Conservation (phyloP, 2,797 vertebrate genomes). For the Pseudochirops corinnae region DNA sequence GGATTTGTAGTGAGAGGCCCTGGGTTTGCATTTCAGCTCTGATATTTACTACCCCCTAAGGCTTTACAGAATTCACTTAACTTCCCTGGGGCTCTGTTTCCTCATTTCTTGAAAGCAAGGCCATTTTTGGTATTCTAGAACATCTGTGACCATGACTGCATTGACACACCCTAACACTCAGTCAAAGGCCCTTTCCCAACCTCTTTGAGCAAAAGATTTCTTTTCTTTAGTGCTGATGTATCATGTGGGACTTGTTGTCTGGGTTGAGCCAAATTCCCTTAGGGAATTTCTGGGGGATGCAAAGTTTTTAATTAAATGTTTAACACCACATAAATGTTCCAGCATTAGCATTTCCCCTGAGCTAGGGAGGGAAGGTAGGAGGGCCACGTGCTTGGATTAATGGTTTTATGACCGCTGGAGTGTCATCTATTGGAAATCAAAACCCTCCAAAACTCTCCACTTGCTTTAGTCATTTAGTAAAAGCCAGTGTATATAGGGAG, state of each 20-base stretch:
- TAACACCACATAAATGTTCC: slow-evolving; percentile 43
- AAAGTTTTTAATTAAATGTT: slow-evolving; percentile 64
- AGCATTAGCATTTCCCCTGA: slow-evolving; percentile 38
- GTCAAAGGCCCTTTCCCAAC: neutral
- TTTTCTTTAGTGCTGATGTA: neutral
- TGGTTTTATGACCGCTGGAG: neutral
- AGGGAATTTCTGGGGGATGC: slow-evolving; percentile 26
- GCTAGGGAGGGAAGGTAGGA: neutral
- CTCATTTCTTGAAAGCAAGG: slow-evolving; percentile 19
- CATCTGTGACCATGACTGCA: neutral
- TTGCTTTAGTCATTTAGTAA: neutral
- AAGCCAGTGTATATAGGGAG: neutral
- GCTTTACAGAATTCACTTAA: neutral
- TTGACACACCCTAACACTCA: neutral
- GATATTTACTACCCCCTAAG: neutral
- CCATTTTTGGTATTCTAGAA: neutral
- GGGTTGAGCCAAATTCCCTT: slow-evolving; percentile 31
- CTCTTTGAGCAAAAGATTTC: neutral
- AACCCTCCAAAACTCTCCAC: neutral
- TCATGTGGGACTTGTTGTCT: neutral
- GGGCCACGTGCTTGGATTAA: neutral
- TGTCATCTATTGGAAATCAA: slow-evolving; percentile 71
- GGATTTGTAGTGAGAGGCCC: neutral
- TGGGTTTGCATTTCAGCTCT: neutral
- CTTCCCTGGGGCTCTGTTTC: neutral